Percentiles rank a stretch among this genome's conserved stretches.
Evolutionary conservation across 2,113 vertebrate genomes (phyloP).

Genomic region (Macrotus californicus): DNA sequence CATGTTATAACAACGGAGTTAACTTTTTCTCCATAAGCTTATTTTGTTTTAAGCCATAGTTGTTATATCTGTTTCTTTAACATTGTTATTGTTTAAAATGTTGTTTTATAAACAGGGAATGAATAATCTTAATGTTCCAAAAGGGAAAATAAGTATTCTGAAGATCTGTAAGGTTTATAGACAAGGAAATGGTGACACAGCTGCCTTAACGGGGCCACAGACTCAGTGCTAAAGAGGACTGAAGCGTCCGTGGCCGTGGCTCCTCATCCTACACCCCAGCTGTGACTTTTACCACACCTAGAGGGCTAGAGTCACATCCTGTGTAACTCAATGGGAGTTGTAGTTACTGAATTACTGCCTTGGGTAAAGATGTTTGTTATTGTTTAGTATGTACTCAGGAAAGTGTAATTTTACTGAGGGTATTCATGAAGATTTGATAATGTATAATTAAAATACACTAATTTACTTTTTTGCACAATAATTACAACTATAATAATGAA

Average conservation of each 20-base stretch:
- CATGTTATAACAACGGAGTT: not conserved
- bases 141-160: conserved; percentile 21
- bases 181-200: conserved; percentile 35
- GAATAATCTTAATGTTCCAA: conserved; percentile 14
- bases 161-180: conserved; percentile 41
- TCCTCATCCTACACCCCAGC: conserved; percentile 33
- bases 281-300: conserved; percentile 47
- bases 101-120: conserved; percentile 30
- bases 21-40: not conserved
- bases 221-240: conserved; percentile 36
- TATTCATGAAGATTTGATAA: conserved; percentile 25
- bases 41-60: conserved; percentile 28
- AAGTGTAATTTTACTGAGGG: conserved; percentile 17
- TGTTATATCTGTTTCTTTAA: conserved; percentile 14
- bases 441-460: not conserved
- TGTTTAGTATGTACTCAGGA: not conserved
- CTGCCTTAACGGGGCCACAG: conserved; percentile 26
- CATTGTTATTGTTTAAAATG: conserved; percentile 26
- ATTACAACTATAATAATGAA: not conserved
- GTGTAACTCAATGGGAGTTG: conserved; percentile 46
- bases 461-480: conserved; percentile 14
- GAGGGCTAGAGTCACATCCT: conserved; percentile 50
- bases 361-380: conserved; percentile 35
- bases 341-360: conserved; percentile 50
- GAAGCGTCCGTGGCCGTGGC: conserved; percentile 16